Conservation (phyloP, 2,113 vertebrate genomes). For the Cryptomyrus ogoouensis region DNA sequence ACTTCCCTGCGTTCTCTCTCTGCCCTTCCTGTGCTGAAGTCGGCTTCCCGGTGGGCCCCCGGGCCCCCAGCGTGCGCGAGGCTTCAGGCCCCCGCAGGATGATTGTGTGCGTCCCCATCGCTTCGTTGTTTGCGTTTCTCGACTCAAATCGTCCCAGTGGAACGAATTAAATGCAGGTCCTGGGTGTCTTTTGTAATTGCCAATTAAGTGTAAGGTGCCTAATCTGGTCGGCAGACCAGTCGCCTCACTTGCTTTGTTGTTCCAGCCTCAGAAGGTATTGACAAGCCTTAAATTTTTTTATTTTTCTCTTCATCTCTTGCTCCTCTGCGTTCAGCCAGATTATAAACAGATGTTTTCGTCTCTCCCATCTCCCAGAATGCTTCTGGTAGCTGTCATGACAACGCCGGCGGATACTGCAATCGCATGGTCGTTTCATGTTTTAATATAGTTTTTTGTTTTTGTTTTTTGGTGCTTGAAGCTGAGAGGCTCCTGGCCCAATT, state of each 20-base stretch:
- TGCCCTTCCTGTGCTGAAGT: neutral
- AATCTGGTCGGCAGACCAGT: neutral
- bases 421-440: neutral
- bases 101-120: neutral
- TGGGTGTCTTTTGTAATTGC: neutral
- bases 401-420: neutral
- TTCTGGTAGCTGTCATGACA: neutral
- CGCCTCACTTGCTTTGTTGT: neutral
- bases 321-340: neutral
- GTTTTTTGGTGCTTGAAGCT: neutral
- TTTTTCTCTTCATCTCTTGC: neutral
- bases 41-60: neutral
- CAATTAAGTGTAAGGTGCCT: neutral
- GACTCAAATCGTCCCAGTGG: neutral
- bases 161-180: neutral
- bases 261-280: neutral
- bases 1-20: neutral
- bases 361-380: neutral
- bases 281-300: neutral
- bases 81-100: neutral
- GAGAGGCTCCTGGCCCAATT: neutral
- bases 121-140: neutral
- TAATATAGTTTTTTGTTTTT: neutral
- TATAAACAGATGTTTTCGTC: neutral
- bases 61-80: neutral